Conservation (phyloP, 64 coral and sea anemone genomes). For the Trachythela sp. region DNA sequence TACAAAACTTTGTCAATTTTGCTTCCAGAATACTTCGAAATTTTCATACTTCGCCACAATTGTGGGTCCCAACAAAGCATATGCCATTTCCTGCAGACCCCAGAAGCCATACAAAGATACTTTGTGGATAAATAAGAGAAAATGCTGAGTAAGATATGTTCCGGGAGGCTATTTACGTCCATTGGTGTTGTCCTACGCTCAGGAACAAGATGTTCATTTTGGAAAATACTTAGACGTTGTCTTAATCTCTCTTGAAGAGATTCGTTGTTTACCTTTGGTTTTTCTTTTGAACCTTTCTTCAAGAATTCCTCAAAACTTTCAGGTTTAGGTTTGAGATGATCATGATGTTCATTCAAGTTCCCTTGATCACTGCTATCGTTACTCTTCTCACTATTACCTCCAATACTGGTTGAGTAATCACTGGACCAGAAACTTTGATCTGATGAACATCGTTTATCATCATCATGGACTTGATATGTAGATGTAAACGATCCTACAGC, state of each 20-base stretch:
- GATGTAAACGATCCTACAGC: background rate
- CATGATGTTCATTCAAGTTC: no score
- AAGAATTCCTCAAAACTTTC: background rate
- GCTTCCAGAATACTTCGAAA: constrained; percentile 83
- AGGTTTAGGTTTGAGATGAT: background rate
- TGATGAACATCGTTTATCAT: background rate
- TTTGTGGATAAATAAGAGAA: constrained; percentile 66
- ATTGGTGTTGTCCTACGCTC: background rate
- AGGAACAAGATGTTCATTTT: background rate
- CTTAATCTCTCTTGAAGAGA: constrained; percentile 13
- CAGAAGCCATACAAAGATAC: constrained; percentile 82
- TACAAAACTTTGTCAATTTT: constrained; percentile 85
- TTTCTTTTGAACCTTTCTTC: background rate
- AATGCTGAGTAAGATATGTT: constrained; percentile 74
- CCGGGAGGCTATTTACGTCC: constrained; percentile 65
- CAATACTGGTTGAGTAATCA: constrained; percentile 24
- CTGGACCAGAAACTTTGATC: constrained; percentile 25
- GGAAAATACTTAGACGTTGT: background rate
- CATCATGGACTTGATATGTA: constrained; percentile 15
- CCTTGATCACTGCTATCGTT: background rate
- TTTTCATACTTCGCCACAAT: constrained; percentile 66
- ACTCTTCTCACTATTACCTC: constrained; percentile 18
- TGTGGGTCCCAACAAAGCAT: constrained; percentile 85
- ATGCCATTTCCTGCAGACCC: constrained; percentile 86
- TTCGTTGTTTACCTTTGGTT: background rate